Conservation (phyloP, 2,797 vertebrate genomes). For the Muscicapa striata region DNA sequence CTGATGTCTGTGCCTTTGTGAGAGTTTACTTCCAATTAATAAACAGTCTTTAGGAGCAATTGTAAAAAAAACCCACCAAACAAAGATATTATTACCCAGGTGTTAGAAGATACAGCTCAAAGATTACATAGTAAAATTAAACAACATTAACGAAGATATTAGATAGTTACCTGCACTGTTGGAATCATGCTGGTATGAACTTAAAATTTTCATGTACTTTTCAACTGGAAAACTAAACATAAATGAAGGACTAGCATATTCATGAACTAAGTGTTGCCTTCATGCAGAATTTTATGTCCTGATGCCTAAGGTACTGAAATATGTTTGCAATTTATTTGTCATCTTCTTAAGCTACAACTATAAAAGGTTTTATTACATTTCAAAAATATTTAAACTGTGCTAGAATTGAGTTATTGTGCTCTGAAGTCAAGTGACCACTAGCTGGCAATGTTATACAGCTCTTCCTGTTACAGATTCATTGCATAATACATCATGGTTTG, state of each 20-base stretch:
- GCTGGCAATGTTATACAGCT: conserved; percentile 72
- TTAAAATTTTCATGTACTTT: background rate
- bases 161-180: background rate
- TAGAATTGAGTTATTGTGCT: conserved; percentile 39
- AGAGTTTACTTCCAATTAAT: background rate
- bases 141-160: background rate
- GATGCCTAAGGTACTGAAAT: background rate
- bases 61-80: background rate
- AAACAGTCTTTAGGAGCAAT: background rate
- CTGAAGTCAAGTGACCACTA: conserved; percentile 63
- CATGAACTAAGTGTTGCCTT: background rate
- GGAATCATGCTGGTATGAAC: background rate
- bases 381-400: conserved; percentile 36
- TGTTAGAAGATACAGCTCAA: background rate
- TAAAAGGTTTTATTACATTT: conserved; percentile 13
- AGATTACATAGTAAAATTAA: background rate
- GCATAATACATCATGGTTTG: conserved; percentile 37
- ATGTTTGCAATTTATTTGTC: conserved; percentile 8
- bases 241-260: background rate
- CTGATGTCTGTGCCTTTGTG: background rate
- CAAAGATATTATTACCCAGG: background rate
- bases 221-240: background rate
- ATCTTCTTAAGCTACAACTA: background rate
- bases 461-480: conserved; percentile 21
- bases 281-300: background rate